A percentile compares a stretch with the other conserved stretches of the same genome.
These are phyloP conservation scores for Cheilinus undulatus DNA, from an alignment of 2,113 vertebrate genomes.

Conservation along the genomic window DNA sequence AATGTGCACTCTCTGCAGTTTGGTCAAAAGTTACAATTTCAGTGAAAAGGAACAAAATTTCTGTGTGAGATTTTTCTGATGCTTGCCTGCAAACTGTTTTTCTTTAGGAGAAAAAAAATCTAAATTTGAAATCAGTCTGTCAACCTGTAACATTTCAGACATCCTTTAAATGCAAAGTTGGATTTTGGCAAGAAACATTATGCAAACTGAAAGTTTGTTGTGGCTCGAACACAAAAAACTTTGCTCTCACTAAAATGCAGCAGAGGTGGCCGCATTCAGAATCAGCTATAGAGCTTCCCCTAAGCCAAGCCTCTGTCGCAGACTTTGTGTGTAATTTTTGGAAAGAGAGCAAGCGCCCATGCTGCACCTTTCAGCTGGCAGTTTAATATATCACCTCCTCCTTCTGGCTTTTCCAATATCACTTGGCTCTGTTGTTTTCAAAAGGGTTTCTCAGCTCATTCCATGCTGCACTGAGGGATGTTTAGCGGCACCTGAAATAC, in stretches of 20 bases:
- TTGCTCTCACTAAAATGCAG: conserved; percentile 7
- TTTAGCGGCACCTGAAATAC: conserved; percentile 49
- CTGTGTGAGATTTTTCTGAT: neutral
- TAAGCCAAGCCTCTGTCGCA: conserved; percentile 39
- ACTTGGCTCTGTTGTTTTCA: conserved; percentile 56
- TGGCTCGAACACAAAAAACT: conserved; percentile 22
- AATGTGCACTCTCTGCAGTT: neutral
- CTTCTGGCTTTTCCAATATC: conserved; percentile 60
- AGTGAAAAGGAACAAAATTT: neutral
- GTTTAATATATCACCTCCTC: conserved; percentile 54
- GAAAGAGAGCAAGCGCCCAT: conserved; percentile 30
- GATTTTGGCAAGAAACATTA: neutral
- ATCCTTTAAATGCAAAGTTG: neutral
- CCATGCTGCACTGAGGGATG: conserved; percentile 42
- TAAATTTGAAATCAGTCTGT: neutral
- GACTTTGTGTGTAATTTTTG: conserved; percentile 2
- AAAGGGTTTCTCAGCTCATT: conserved; percentile 42
- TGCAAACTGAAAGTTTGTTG: conserved; percentile 7
- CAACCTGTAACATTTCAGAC: neutral
- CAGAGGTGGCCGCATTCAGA: conserved; percentile 22
- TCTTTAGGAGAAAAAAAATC: too few species aligned
- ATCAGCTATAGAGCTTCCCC: conserved; percentile 26
- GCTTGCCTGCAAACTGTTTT: neutral
- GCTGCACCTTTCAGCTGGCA: conserved; percentile 45
- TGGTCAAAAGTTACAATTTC: neutral